Percentiles rank a stretch among this genome's conserved stretches.
Evolutionary conservation across 2,888 invertebrate species (phyloP).

Genomic region (Napeogenes inachia): DNA sequence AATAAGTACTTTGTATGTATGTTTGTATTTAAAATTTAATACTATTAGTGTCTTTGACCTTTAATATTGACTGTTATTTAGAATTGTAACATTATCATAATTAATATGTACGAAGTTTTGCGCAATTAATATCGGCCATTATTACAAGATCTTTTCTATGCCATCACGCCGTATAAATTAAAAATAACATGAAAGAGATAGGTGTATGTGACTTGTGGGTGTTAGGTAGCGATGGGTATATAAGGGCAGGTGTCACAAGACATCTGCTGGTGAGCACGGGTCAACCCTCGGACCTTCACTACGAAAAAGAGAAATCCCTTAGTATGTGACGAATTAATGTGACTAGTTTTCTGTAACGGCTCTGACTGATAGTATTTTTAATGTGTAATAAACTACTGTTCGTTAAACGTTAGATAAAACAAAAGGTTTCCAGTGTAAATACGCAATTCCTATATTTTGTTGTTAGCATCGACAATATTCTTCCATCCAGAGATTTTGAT

Average conservation of each 20-base stretch:
- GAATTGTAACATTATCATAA: conserved; percentile 7
- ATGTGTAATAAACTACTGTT: too few species aligned
- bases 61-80: conserved; percentile 2
- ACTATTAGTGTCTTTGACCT: not conserved
- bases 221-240: conserved; percentile 62
- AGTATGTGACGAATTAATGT: conserved; percentile 17
- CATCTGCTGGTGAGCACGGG: conserved; percentile 74
- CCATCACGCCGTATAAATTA: conserved; percentile 75
- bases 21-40: not conserved
- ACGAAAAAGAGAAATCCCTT: conserved; percentile 62
- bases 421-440: too few species aligned
- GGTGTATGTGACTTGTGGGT: conserved; percentile 45
- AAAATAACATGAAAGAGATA: conserved; percentile 68
- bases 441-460: too few species aligned
- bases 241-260: conserved; percentile 74
- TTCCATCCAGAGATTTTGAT: too few species aligned
- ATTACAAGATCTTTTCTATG: conserved; percentile 72
- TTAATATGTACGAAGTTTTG: conserved; percentile 27
- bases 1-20: not conserved
- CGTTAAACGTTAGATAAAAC: too few species aligned
- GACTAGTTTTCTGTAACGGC: conserved; percentile 15
- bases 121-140: conserved; percentile 67
- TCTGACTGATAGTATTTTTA: too few species aligned
- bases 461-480: too few species aligned
- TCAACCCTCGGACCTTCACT: conserved; percentile 64